Conservation (phyloP, 2,113 vertebrate species). For the Microtus pennsylvanicus region DNA sequence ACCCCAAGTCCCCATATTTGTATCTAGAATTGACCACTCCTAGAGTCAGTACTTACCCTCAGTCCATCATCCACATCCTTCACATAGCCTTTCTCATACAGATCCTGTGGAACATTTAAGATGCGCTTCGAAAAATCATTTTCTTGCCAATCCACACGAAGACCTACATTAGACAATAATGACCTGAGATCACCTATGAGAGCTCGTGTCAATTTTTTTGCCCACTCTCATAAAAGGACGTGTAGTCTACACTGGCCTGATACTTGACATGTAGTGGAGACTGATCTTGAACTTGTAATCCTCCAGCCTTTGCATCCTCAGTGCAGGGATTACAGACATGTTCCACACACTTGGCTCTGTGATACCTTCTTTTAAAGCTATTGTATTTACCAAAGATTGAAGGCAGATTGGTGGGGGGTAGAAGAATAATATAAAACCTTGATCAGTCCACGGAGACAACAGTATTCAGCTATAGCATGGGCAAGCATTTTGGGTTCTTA, state of each 20-base stretch:
- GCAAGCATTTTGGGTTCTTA: constrained; percentile 25
- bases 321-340: background rate
- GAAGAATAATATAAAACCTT: background rate
- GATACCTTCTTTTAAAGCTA: constrained; percentile 48
- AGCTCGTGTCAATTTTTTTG: constrained; percentile 31
- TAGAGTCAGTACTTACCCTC: constrained; percentile 87
- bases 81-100: constrained; percentile 96
- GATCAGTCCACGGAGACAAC: constrained; percentile 25
- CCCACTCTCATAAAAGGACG: background rate
- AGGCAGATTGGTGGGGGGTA: background rate
- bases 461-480: constrained; percentile 6
- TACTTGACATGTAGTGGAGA: background rate
- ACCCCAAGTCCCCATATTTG: constrained; percentile 9
- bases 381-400: constrained; percentile 57
- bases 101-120: constrained; percentile 93
- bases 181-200: background rate
- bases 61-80: constrained; percentile 94
- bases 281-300: background rate
- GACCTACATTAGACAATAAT: constrained; percentile 87
- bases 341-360: background rate
- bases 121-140: constrained; percentile 92
- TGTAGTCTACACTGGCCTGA: no score
- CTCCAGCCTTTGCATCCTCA: background rate
- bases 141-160: constrained; percentile 95
- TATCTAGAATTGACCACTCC: background rate